Evolutionary conservation across 2,113 vertebrate genomes (phyloP).

Genomic region (Leucoraja erinaceus): DNA sequence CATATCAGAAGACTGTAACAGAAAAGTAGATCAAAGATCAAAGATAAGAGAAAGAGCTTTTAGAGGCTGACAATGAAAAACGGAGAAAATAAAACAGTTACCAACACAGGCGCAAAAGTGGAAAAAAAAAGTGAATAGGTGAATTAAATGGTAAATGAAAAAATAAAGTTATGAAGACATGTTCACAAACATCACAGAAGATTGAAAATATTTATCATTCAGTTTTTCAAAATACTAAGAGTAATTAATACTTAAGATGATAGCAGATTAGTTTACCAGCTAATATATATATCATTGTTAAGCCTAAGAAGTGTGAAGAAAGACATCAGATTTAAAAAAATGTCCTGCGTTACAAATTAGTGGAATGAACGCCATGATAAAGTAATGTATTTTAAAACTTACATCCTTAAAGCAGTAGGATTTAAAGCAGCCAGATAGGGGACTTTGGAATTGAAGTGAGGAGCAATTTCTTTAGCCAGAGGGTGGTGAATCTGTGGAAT

Average conservation of each 20-base stretch:
- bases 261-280: not conserved
- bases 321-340: not conserved
- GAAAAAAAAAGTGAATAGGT: too few species aligned
- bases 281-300: not conserved
- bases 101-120: too few species aligned
- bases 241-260: not conserved
- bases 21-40: not conserved
- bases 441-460: too few species aligned
- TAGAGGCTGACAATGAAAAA: not conserved
- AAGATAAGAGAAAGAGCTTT: not conserved
- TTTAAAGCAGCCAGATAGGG: not conserved
- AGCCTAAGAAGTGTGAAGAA: not conserved
- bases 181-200: too few species aligned
- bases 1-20: not conserved
- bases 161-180: too few species aligned
- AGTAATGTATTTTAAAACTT: not conserved
- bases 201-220: not conserved
- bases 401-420: not conserved
- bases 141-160: too few species aligned
- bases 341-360: not conserved
- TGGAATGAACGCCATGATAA: not conserved
- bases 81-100: not conserved
- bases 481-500: too few species aligned
- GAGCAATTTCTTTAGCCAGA: too few species aligned
- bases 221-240: not conserved